Conservation (phyloP, 1,140 invertebrate species). For the Zaprionus lachaisei region DNA sequence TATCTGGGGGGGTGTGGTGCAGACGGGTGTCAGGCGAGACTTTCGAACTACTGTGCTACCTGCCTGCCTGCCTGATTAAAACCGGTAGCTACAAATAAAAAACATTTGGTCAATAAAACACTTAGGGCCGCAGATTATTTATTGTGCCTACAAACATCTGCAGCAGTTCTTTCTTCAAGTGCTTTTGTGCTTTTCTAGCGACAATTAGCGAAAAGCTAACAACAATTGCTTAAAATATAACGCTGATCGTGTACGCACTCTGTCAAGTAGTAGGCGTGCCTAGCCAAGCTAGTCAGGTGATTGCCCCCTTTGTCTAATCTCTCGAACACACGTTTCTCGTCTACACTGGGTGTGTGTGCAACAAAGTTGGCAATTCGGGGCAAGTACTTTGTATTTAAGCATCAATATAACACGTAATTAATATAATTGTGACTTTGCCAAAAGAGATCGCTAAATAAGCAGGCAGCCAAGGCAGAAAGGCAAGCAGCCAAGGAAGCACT, state of each 20-base stretch:
- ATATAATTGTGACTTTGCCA: slow-evolving; percentile 61
- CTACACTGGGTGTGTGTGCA: background rate
- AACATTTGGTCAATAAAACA: slow-evolving; percentile 45
- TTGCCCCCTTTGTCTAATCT: background rate
- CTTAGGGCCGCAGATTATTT: slow-evolving; percentile 22
- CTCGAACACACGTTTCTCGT: background rate
- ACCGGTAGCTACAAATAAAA: slow-evolving; percentile 24
- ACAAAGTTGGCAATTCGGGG: background rate
- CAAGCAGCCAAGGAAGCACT: slow-evolving; percentile 10
- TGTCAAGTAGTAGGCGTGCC: background rate
- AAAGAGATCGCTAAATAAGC: slow-evolving; percentile 41
- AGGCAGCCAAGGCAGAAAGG: background rate
- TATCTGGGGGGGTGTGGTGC: background rate
- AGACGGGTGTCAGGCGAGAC: background rate
- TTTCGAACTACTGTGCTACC: slow-evolving; percentile 8
- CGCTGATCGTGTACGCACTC: background rate
- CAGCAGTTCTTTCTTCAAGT: slow-evolving; percentile 23
- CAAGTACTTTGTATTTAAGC: slow-evolving; percentile 65
- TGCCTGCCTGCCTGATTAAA: slow-evolving; percentile 14
- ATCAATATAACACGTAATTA: slow-evolving; percentile 77
- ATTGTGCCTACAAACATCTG: slow-evolving; percentile 25
- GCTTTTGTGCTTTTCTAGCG: background rate
- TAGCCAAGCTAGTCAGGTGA: background rate
- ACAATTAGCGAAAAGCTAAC: slow-evolving; percentile 5
- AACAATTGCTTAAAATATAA: background rate